Evolutionary conservation across 1,140 invertebrate genomes (phyloP).

Genomic region (Bombus ignitus): DNA sequence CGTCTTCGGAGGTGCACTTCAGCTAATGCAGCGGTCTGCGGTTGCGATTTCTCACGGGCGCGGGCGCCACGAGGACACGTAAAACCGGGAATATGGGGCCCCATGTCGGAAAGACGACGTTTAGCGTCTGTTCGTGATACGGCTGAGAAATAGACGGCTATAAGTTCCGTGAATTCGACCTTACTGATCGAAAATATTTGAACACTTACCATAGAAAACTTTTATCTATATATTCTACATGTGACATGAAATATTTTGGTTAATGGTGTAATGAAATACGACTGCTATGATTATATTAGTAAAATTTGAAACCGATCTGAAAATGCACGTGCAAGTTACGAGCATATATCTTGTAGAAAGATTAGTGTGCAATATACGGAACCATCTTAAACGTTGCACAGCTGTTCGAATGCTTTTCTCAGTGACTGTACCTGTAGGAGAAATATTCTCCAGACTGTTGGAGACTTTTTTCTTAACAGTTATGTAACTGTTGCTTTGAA

Average conservation of each 20-base stretch:
- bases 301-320: too few relatives aligned
- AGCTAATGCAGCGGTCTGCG: slow-evolving; percentile 71
- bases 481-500: background rate
- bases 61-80: background rate
- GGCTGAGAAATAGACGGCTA: background rate
- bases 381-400: too few relatives aligned
- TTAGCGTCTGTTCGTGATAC: slow-evolving; percentile 1
- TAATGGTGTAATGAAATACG: too few relatives aligned
- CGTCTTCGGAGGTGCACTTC: slow-evolving; percentile 65
- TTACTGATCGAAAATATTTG: background rate
- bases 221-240: too few relatives aligned
- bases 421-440: too few relatives aligned
- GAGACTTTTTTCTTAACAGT: background rate
- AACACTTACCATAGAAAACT: too few relatives aligned
- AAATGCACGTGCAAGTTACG: too few relatives aligned
- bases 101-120: background rate
- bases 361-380: too few relatives aligned
- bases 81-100: background rate
- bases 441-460: background rate
- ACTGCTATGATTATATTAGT: too few relatives aligned
- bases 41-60: slow-evolving; percentile 56
- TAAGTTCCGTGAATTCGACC: background rate
- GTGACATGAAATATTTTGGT: too few relatives aligned
- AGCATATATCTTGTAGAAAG: too few relatives aligned
- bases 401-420: too few relatives aligned